Conservation (phyloP, 1,140 invertebrate genomes). For the Diploscapter pachys region DNA sequence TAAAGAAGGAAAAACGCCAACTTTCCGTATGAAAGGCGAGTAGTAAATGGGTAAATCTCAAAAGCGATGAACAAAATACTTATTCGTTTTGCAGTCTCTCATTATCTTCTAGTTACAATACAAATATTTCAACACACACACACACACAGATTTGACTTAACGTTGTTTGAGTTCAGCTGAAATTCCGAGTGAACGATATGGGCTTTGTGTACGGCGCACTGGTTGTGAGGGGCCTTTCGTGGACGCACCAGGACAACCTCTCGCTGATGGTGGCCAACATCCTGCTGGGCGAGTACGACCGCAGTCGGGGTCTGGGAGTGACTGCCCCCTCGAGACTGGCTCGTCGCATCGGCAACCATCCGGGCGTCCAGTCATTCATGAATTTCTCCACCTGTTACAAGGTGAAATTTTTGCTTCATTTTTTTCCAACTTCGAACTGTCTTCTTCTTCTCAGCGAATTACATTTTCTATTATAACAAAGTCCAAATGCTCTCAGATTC, state of each 20-base stretch:
- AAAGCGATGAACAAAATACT: too few species aligned
- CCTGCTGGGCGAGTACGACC: constrained; percentile 66
- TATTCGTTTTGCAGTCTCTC: too few species aligned
- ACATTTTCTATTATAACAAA: too few species aligned
- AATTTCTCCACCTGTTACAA: constrained; percentile 96
- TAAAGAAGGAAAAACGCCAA: too few species aligned
- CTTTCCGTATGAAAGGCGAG: too few species aligned
- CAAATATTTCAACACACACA: too few species aligned
- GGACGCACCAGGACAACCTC: constrained; percentile 92
- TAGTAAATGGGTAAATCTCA: too few species aligned
- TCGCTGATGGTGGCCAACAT: constrained; percentile 97
- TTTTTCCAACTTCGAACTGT: too few species aligned
- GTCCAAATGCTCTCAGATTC: too few species aligned
- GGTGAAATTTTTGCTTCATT: neutral
- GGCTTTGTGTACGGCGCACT: constrained; percentile 92
- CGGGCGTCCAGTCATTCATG: constrained; percentile 79
- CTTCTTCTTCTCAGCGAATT: too few species aligned
- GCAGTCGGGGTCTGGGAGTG: constrained; percentile 81
- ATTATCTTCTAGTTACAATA: too few species aligned
- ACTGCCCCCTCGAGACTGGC: constrained; percentile 82
- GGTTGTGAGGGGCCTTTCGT: constrained; percentile 90
- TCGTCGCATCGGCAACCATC: constrained; percentile 68
- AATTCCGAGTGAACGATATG: constrained; percentile 65
- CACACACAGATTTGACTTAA: too few species aligned
- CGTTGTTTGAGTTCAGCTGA: constrained; percentile 8